A percentile compares a stretch with the other conserved stretches of the same genome.
phyloP scores from a whole-genome alignment of 2,888 invertebrate genomes.

The Yponomeuta sedellus region DNA sequence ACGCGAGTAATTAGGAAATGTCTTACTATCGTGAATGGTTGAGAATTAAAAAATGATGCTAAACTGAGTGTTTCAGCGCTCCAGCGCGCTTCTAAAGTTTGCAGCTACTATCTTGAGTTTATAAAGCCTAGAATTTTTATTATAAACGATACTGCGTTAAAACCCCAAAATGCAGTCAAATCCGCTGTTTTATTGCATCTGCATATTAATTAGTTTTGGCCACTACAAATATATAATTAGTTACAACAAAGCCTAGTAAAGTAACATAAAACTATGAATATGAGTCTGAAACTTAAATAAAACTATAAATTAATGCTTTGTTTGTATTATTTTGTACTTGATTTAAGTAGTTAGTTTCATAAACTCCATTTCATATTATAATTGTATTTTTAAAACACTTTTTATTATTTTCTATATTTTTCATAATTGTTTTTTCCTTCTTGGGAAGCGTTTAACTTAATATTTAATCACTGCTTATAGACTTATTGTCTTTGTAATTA shows the following conservation, averaged over 20 bases:
- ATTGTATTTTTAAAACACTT: slow-evolving; percentile 6
- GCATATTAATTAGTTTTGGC: too few species aligned
- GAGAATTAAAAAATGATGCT: too few species aligned
- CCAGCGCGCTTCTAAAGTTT: too few species aligned
- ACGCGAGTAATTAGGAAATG: too few species aligned
- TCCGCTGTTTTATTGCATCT: too few species aligned
- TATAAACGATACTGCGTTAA: too few species aligned
- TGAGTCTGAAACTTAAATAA: neutral
- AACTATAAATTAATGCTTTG: slow-evolving; percentile 1
- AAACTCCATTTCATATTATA: slow-evolving; percentile 7
- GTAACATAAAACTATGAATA: neutral
- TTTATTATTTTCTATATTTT: slow-evolving; percentile 1
- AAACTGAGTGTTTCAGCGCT: too few species aligned
- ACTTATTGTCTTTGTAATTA: too few species aligned
- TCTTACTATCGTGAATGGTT: too few species aligned
- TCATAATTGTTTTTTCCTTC: neutral
- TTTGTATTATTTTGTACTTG: slow-evolving; percentile 10
- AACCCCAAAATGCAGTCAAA: too few species aligned
- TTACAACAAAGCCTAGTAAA: neutral
- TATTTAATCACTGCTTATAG: neutral
- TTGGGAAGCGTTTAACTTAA: neutral
- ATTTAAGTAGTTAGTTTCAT: slow-evolving; percentile 9
- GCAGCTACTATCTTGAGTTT: too few species aligned
- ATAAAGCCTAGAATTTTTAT: too few species aligned
- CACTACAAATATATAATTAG: neutral